Evolutionary conservation across 92 coral and sea anemone species (phyloP).

Genomic region (Zoanthus solanderi): DNA sequence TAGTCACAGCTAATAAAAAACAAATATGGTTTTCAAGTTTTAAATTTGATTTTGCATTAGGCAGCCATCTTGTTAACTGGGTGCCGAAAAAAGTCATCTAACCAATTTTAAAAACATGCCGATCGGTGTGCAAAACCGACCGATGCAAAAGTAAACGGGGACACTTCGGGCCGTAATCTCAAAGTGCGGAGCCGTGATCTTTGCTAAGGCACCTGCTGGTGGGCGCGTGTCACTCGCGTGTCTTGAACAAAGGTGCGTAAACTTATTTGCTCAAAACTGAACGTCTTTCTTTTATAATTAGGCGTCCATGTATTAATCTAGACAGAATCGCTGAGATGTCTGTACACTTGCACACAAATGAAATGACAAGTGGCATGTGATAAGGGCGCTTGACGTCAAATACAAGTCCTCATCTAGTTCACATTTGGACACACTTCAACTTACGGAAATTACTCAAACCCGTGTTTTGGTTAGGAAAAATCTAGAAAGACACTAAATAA

Average conservation of each 20-base stretch:
- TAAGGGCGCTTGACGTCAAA: conserved; percentile 14
- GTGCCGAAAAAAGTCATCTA: background rate
- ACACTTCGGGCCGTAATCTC: conserved; percentile 49
- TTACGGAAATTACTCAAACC: conserved; percentile 67
- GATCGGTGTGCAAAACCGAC: conserved; percentile 18
- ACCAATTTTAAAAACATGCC: background rate
- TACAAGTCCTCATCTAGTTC: background rate
- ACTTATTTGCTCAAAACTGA: conserved; percentile 76
- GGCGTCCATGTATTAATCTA: conserved; percentile 76
- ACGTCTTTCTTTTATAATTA: conserved; percentile 87
- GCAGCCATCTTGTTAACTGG: conserved; percentile 82
- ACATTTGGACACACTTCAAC: conserved; percentile 28
- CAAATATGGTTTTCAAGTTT: conserved; percentile 77
- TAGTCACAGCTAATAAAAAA: conserved; percentile 81
- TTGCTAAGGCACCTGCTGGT: conserved; percentile 80
- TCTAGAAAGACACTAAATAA: conserved; percentile 23
- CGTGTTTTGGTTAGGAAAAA: conserved; percentile 54
- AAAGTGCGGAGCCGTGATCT: conserved; percentile 47
- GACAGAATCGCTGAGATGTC: conserved; percentile 72
- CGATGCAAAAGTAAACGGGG: conserved; percentile 53
- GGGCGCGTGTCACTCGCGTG: conserved; percentile 98
- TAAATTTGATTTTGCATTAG: conserved; percentile 79
- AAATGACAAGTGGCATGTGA: conserved; percentile 51
- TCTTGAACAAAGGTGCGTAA: conserved; percentile 84
- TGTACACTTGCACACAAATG: conserved; percentile 57